Evolutionary conservation across 2,888 invertebrate genomes (phyloP), one percentile per base, ranked within the genome.

Genomic region (Epiblema foenella): DNA sequence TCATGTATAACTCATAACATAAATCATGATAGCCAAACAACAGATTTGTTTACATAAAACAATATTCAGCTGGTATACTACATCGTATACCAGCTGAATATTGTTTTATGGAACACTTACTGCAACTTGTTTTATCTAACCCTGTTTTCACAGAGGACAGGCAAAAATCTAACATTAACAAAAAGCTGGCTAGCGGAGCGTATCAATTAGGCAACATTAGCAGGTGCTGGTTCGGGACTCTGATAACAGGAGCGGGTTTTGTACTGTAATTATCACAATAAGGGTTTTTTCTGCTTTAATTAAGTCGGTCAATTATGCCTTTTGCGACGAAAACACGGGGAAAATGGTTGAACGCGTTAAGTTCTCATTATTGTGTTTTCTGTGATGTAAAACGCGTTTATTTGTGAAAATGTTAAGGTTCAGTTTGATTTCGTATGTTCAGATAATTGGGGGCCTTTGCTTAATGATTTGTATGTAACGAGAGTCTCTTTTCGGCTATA

Each of bases 141-240:
- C 12, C n/a, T 46, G 11, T 18, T n/a, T 12, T 24, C 37, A 52
- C 37, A 63, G 37, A 42, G 20, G 7, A 37, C 17, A 5, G 33
- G 33, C 37, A 64, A 42, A 56, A 56, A 7, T 33, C 10, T 33
- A 33, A 46, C n/a, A 60, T 24, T 49, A 12, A 37, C 57, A 57
- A 33, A 58, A 42, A 59, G n/a, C 15, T 18, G 15, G 7, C 15
- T 9, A 37, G n/a, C 20, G 20, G 37, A 46, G 29, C 42, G 24
- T 65, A 59, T 59, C 65, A 70, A 70, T 70, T 70, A 70, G 17
- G 42, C 33, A 46, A 46, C 42, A 54, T 66, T 37, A 69, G 70
- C 20, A 54, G 60, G 68, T 54, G 65, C 58, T 52, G 62, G 49
- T 24, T n/a, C 56, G 63, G 57, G 57, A 17, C 65, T 9, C 69